Base-by-base conservation (phyloP, 2,797 vertebrate species). In the Xyrichtys novacula region DNA sequence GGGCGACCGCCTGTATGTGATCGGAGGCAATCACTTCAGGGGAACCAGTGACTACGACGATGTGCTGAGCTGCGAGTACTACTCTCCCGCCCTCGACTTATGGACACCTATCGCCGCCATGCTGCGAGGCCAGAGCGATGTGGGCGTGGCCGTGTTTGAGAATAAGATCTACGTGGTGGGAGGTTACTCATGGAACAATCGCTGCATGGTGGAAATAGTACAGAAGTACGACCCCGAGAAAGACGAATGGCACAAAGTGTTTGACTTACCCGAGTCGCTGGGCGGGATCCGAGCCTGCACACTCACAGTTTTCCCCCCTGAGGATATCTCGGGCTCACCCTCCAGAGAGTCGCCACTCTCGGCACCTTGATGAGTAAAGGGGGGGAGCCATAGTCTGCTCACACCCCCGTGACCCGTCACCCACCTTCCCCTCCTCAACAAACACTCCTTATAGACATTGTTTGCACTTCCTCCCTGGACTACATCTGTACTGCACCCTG, bases 111-210 rank as follows among this genome's bases (percentile, higher is more conserved):
- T 99, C 17, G 96, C 97, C 0, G 95, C 98, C 87, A 99, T 99
- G 98, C 87, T 98, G 77, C 96, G 97, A 5, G 98, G 98, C 78
- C 97, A 99, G 91, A 98, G 97, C 42, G 97, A 98, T 78, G 98
- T 99, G 31, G 98, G 98, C 79, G 98, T 99, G 58, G 97, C 98
- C 6, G 97, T 98, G 79, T 98, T 97, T 73, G 96, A 99, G 91
- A 97, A 95, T 81, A 97, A 97, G 92, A 98, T 99, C 89, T 99
- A 98, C 43, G 98, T 99, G 84, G 97, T 99, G 81, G 98, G 98
- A 58, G 98, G 98, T 42, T 99, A 99, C 92, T 99, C 98, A 0
- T 99, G 98, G 98, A 99, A 99, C 95, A 99, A 98, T 92, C 96
- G 98, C 32, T 99, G 98, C 85, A 99, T 99, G 98, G 98, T 99